These are phyloP conservation scores for Nomada fucata DNA, from an alignment of 2,888 invertebrate genomes.

Conservation along the genomic window DNA sequence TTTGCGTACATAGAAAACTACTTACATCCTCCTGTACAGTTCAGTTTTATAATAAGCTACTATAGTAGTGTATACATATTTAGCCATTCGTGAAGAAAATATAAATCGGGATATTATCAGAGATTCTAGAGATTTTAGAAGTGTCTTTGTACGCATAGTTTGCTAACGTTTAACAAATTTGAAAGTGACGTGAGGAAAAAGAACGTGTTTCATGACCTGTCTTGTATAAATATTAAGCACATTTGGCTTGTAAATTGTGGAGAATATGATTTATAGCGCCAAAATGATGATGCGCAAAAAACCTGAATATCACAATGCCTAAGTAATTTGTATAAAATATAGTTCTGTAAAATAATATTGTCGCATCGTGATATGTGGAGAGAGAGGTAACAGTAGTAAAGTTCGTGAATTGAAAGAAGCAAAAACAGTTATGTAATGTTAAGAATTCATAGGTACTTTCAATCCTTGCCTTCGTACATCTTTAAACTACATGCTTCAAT, in stretches of 20 bases:
- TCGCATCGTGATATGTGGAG: slow-evolving; percentile 62
- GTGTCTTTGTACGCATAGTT: slow-evolving; percentile 68
- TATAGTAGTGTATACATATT: slow-evolving; percentile 61
- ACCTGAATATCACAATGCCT: slow-evolving; percentile 74
- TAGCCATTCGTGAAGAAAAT: slow-evolving; percentile 43
- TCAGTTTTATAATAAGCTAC: slow-evolving; percentile 57
- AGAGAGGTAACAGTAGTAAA: slow-evolving; percentile 53
- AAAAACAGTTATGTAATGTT: slow-evolving; percentile 59
- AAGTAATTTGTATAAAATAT: slow-evolving; percentile 78
- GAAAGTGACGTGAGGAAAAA: slow-evolving; percentile 34
- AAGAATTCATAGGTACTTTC: slow-evolving; percentile 57
- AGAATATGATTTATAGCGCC: slow-evolving; percentile 54
- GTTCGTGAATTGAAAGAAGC: slow-evolving; percentile 46
- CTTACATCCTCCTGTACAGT: slow-evolving; percentile 59
- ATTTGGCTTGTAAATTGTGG: slow-evolving; percentile 72
- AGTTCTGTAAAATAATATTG: slow-evolving; percentile 73
- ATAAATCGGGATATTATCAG: slow-evolving; percentile 36
- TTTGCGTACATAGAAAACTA: slow-evolving; percentile 64
- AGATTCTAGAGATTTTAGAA: slow-evolving; percentile 44
- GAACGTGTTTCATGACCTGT: slow-evolving; percentile 38
- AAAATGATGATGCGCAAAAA: slow-evolving; percentile 57
- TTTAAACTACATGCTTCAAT: slow-evolving; percentile 47
- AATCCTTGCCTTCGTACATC: slow-evolving; percentile 55
- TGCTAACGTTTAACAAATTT: slow-evolving; percentile 38
- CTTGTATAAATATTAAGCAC: slow-evolving; percentile 66